A percentile compares a stretch with the other conserved stretches of the same genome.
Evolutionary conservation across 2,113 vertebrate species (phyloP).

Genomic region (Pagrus major): DNA sequence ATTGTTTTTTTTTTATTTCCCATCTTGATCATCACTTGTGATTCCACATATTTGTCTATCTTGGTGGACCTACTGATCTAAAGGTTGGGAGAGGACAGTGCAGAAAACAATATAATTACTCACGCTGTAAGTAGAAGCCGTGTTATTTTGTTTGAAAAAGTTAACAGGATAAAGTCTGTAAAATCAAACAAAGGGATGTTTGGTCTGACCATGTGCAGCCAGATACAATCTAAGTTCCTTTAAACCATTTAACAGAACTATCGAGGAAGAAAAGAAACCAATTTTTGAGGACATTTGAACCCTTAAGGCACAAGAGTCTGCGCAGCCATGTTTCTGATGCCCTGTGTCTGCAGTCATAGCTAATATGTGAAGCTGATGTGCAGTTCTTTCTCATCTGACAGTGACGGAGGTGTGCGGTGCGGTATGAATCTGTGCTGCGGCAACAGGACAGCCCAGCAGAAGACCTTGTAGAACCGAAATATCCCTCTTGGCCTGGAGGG

Average conservation of each 20-base stretch:
- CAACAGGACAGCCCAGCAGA: constrained; percentile 65
- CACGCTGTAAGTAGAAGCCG: not conserved
- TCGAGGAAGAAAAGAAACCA: not conserved
- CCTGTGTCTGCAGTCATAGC: not conserved
- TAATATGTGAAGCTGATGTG: not conserved
- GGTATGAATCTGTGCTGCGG: constrained; percentile 60
- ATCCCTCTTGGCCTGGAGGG: constrained; percentile 76
- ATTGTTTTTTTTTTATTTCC: not conserved
- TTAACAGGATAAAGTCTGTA: not conserved
- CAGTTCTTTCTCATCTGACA: constrained; percentile 41
- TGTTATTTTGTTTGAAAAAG: not conserved
- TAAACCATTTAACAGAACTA: not conserved
- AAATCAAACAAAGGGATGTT: not conserved
- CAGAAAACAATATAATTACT: not conserved
- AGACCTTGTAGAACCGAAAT: constrained; percentile 81
- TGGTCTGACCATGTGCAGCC: not conserved
- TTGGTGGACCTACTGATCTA: not conserved
- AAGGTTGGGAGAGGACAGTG: not conserved
- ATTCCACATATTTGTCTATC: not conserved
- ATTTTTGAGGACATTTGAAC: not conserved
- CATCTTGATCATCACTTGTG: not conserved
- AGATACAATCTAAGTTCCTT: not conserved
- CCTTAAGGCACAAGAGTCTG: not conserved
- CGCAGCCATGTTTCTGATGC: not conserved
- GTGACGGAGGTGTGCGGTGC: constrained; percentile 37